phyloP scores from a whole-genome alignment of 2,797 vertebrate species.

The Remorina albescens region DNA sequence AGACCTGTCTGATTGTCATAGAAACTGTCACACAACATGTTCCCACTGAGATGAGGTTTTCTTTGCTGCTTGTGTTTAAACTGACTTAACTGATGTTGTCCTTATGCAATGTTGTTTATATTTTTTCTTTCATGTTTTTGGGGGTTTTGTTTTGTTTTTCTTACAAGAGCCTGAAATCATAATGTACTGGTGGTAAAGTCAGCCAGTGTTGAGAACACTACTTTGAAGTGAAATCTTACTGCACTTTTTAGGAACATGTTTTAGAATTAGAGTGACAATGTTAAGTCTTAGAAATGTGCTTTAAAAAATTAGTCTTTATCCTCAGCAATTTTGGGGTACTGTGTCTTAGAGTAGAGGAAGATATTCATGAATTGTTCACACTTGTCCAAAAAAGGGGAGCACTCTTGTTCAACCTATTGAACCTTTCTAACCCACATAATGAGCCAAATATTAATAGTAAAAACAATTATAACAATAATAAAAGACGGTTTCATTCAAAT shows the following conservation, averaged over 20 bases:
- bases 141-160: no score
- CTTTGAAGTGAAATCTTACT: slow-evolving; percentile 73
- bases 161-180: slow-evolving; percentile 48
- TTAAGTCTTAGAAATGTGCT: slow-evolving; percentile 59
- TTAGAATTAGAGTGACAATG: slow-evolving; percentile 71
- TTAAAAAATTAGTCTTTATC: slow-evolving; percentile 32
- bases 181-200: slow-evolving; percentile 51
- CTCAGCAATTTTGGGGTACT: slow-evolving; percentile 61
- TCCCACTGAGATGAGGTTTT: slow-evolving; percentile 50
- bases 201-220: slow-evolving; percentile 68
- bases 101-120: slow-evolving; percentile 51
- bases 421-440: slow-evolving; percentile 58
- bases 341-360: slow-evolving; percentile 68
- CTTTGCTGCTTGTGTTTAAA: slow-evolving; percentile 67
- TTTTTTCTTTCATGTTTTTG: neutral
- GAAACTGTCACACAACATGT: slow-evolving; percentile 41
- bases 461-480: slow-evolving; percentile 11
- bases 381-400: slow-evolving; percentile 52
- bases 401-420: slow-evolving; percentile 54
- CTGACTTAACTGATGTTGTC: slow-evolving; percentile 57
- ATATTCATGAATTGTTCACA: slow-evolving; percentile 53
- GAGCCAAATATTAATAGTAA: slow-evolving; percentile 58
- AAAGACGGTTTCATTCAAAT: slow-evolving; percentile 29
- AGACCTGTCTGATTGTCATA: slow-evolving; percentile 60
- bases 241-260: slow-evolving; percentile 83